Evolutionary conservation across 2,888 invertebrate genomes (phyloP).

Genomic region (Conops quadrifasciatus): DNA sequence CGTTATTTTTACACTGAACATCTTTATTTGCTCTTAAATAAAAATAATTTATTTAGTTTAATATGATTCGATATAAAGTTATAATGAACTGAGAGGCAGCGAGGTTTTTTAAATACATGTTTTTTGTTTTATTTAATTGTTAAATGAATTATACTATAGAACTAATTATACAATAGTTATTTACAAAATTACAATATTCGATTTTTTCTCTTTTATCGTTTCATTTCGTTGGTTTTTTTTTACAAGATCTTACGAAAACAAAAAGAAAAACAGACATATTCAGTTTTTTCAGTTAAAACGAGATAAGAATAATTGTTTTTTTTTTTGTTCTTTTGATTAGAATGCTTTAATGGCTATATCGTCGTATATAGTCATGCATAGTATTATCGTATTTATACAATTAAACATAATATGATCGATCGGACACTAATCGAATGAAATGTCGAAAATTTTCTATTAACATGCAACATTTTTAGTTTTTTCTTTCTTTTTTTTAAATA

Average conservation of each 20-base stretch:
- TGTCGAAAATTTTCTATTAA: neutral
- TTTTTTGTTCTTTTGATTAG: neutral
- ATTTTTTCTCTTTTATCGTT: constrained; percentile 21
- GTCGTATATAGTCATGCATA: too few species aligned
- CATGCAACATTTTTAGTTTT: neutral
- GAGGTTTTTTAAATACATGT: constrained; percentile 53
- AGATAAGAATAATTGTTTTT: neutral
- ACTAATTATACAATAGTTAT: too few species aligned
- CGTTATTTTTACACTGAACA: constrained; percentile 15
- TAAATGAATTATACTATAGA: constrained; percentile 17
- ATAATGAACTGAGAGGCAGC: constrained; percentile 60
- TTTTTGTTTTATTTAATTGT: constrained; percentile 1
- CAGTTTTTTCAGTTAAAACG: neutral
- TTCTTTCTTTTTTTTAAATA: neutral
- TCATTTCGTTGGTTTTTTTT: constrained; percentile 36
- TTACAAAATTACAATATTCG: constrained; percentile 26
- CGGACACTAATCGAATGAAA: neutral
- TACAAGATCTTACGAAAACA: constrained; percentile 15
- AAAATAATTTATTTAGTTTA: constrained; percentile 33
- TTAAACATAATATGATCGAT: too few species aligned
- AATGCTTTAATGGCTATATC: neutral
- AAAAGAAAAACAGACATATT: neutral
- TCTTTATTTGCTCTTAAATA: constrained; percentile 35
- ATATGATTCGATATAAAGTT: constrained; percentile 37
- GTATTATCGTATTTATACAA: too few species aligned